Evolutionary conservation across 2,888 invertebrate species (phyloP), one percentile per base, ranked within the genome.

Genomic region (Capitulum mitella): DNA sequence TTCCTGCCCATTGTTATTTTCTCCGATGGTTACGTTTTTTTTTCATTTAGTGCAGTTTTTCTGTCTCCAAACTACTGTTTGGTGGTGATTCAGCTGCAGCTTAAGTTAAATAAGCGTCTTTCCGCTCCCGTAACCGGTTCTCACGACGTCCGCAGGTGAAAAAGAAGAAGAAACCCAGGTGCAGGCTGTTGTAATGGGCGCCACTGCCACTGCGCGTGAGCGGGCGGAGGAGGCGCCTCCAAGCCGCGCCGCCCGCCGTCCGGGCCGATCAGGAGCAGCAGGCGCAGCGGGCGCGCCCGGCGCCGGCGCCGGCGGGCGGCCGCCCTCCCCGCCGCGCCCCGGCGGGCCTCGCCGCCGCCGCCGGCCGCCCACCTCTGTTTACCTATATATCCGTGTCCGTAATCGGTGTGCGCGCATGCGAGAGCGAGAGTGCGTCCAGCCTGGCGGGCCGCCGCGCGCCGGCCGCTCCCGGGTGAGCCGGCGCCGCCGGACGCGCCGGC

Each of bases 151-250:
- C 26, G 12, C 78, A 78, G 70, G 82, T 82, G 48, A 81, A 81
- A 79, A 80, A 81, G 81, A 81, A 81, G 81, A 82, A 82, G 80
- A 81, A 80, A 77, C 78, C 78, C 32, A 78, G 79, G 78, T 82
- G 82, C 77, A 79, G 78, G 40, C 80, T 81, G 78, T 80, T 81
- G 64, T 81, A 81, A 81, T 75, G 80, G 78, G 61, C 32, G 51
- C 22, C 51, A 51, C 61, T 32, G 32, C 29, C 61, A 32, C 58
- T 29, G 29, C n/a, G 58, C 58, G 32, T 32, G 29, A 29, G n/a
- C n/a, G n/a, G n/a, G n/a, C n/a, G n/a, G n/a, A 12, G 43, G 5
- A 12, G 43, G 43, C 43, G 43, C 43, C 43, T 43, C 43, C 43
- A 12, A 43, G 43, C 43, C n/a, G n/a, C n/a, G n/a, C n/a, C n/a